phyloP scores from a whole-genome alignment of 2,888 invertebrate genomes.

The Axea sp. region DNA sequence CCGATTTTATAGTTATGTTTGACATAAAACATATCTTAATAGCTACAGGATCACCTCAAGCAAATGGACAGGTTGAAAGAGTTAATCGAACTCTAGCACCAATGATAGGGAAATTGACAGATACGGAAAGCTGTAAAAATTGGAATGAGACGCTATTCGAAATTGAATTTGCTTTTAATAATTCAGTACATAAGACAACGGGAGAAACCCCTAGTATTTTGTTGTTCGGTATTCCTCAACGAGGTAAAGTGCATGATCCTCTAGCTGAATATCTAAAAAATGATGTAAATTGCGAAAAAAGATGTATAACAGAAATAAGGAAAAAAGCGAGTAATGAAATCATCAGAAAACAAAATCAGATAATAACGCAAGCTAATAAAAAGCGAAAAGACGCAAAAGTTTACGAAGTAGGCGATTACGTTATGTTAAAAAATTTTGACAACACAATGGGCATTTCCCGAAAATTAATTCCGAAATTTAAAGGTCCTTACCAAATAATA shows the following conservation, averaged over 20 bases:
- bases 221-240: neutral
- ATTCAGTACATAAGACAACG: neutral
- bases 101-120: conserved; percentile 9
- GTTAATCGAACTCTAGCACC: conserved; percentile 11
- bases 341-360: neutral
- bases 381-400: conserved; percentile 18
- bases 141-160: neutral
- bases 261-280: neutral
- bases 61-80: conserved; percentile 32
- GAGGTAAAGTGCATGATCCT: neutral
- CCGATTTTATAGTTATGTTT: neutral
- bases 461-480: conserved; percentile 62
- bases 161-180: conserved; percentile 21
- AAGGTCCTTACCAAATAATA: conserved; percentile 60
- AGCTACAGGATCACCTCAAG: conserved; percentile 24
- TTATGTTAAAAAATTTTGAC: conserved; percentile 37
- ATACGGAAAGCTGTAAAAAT: neutral
- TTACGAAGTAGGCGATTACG: conserved; percentile 50
- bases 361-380: conserved; percentile 9
- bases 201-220: neutral
- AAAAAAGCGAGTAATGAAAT: conserved; percentile 1
- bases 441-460: conserved; percentile 44
- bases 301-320: neutral
- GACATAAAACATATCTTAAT: conserved; percentile 15
- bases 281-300: neutral